Evolutionary conservation across 2,113 vertebrate genomes (phyloP).

Genomic region (Zosterops japonicus): DNA sequence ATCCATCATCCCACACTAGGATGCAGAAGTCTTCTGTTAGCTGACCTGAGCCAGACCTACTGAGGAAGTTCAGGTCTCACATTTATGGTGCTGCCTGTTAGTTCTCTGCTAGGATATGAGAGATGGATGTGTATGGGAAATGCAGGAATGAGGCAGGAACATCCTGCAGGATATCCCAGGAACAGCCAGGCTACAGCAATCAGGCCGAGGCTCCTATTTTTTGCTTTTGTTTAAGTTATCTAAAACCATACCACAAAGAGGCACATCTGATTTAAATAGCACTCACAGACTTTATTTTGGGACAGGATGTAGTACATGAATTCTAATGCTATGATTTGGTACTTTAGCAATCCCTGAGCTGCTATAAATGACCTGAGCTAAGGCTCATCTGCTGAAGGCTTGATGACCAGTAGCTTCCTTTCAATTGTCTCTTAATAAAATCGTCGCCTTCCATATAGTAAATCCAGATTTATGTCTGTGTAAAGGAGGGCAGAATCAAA

Average conservation of each 20-base stretch:
- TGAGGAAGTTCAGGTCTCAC: background rate
- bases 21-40: background rate
- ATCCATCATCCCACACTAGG: background rate
- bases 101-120: background rate
- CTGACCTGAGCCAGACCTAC: background rate
- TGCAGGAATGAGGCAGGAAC: background rate
- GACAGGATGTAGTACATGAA: background rate
- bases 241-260: background rate
- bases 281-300: background rate
- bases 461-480: background rate
- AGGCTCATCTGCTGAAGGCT: background rate
- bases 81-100: background rate
- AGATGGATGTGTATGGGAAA: background rate
- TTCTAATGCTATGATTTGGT: background rate
- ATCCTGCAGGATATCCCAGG: conserved; percentile 26
- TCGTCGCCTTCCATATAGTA: background rate
- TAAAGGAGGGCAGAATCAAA: background rate
- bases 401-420: background rate
- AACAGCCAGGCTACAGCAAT: background rate
- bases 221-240: background rate
- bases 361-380: background rate
- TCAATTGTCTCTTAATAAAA: background rate
- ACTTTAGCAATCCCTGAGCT: background rate
- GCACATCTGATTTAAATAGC: background rate
- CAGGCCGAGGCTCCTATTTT: background rate